These are phyloP conservation scores for Psittacula echo DNA, from an alignment of 2,797 vertebrate species.

Conservation along the genomic window DNA sequence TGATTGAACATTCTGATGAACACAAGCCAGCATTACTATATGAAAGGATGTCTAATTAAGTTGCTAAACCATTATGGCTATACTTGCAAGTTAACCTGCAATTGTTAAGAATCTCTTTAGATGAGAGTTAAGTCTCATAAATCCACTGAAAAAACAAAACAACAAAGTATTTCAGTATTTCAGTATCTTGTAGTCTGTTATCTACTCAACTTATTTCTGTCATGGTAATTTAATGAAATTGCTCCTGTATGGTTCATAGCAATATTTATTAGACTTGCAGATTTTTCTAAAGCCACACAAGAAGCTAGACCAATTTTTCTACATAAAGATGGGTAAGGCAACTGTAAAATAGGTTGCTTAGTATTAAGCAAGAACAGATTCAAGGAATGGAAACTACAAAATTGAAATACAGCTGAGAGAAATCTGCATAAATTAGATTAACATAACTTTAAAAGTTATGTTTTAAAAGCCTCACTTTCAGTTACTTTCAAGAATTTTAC, in stretches of 20 bases:
- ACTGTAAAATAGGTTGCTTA: neutral
- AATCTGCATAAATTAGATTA: neutral
- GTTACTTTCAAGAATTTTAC: neutral
- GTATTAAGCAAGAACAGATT: neutral
- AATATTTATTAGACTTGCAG: neutral
- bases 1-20: neutral
- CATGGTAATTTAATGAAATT: neutral
- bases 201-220: neutral
- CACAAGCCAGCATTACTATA: neutral
- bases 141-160: neutral
- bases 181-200: neutral
- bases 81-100: neutral
- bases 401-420: neutral
- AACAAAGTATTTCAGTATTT: neutral
- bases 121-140: neutral
- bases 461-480: neutral
- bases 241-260: neutral
- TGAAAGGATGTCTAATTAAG: neutral
- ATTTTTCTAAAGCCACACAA: neutral
- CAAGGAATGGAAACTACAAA: neutral
- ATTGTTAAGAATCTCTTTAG: neutral
- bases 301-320: neutral
- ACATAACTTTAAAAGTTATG: neutral
- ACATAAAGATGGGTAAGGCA: neutral
- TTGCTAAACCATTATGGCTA: neutral